Evolutionary conservation across 2,113 vertebrate genomes (phyloP).

Genomic region (Lophotis ruficrista): DNA sequence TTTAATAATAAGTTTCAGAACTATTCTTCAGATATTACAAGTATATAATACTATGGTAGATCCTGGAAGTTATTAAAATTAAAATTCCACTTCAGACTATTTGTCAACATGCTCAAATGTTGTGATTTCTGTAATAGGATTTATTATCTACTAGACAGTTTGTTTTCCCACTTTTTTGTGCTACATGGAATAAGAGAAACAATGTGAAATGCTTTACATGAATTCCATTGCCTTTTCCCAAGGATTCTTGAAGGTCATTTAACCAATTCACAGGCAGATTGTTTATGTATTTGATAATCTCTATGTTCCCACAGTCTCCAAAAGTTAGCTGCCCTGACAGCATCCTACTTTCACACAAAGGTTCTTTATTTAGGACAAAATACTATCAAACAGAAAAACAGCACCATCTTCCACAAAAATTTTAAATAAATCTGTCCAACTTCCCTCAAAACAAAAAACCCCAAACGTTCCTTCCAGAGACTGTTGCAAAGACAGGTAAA

Average conservation of each 20-base stretch:
- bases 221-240: not conserved
- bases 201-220: not conserved
- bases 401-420: not conserved
- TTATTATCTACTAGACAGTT: not conserved
- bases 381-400: not conserved
- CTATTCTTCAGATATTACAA: not conserved
- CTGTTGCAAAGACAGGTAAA: not conserved
- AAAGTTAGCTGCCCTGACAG: not conserved
- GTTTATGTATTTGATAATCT: not conserved
- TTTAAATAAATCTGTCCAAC: not conserved
- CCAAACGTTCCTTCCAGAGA: not conserved
- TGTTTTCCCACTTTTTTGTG: not conserved
- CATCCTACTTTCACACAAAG: not conserved
- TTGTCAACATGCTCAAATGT: not conserved
- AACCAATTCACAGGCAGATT: not conserved
- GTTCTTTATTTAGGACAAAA: not conserved
- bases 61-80: not conserved
- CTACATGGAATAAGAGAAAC: not conserved
- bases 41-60: not conserved
- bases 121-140: not conserved
- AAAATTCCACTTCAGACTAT: not conserved
- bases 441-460: not conserved
- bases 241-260: not conserved
- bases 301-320: not conserved
- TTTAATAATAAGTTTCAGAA: not conserved